Percentiles rank a stretch among this genome's conserved stretches.
Evolutionary conservation across 2,113 vertebrate species (phyloP).

Genomic region (Cyanoliseus patagonus): DNA sequence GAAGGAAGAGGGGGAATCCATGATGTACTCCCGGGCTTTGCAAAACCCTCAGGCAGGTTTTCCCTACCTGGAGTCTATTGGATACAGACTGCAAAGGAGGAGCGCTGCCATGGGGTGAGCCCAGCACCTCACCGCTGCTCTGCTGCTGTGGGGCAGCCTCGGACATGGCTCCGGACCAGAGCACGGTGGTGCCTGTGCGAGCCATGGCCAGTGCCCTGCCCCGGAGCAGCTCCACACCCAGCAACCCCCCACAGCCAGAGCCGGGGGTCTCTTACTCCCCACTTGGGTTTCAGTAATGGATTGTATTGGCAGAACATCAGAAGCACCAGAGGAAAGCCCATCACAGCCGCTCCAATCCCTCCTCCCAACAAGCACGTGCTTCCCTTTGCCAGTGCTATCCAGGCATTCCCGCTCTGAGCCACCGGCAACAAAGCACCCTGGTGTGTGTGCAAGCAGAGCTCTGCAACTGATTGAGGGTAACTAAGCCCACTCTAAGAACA

Average conservation of each 20-base stretch:
- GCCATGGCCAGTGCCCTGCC: neutral
- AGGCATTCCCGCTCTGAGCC: neutral
- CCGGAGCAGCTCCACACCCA: neutral
- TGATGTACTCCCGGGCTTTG: neutral
- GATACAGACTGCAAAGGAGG: neutral
- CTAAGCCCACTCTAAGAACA: neutral
- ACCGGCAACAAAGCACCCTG: neutral
- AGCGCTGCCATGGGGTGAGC: rapidly evolving
- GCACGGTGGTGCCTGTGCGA: rapidly evolving
- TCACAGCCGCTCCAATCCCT: neutral
- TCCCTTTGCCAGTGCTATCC: neutral
- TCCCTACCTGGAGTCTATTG: neutral
- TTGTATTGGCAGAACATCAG: neutral
- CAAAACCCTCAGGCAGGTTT: conserved; percentile 45
- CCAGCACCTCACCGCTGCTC: neutral
- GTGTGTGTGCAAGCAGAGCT: neutral
- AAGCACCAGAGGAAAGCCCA: neutral
- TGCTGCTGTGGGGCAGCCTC: neutral
- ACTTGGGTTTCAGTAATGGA: neutral
- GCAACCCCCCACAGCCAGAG: neutral
- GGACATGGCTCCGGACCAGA: neutral
- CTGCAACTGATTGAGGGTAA: neutral
- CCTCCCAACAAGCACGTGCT: neutral
- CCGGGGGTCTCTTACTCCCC: neutral
- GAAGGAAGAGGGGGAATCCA: conserved; percentile 3